These are phyloP conservation scores for Ellobium chinense DNA, from an alignment of 2,888 invertebrate species.

Conservation along the genomic window DNA sequence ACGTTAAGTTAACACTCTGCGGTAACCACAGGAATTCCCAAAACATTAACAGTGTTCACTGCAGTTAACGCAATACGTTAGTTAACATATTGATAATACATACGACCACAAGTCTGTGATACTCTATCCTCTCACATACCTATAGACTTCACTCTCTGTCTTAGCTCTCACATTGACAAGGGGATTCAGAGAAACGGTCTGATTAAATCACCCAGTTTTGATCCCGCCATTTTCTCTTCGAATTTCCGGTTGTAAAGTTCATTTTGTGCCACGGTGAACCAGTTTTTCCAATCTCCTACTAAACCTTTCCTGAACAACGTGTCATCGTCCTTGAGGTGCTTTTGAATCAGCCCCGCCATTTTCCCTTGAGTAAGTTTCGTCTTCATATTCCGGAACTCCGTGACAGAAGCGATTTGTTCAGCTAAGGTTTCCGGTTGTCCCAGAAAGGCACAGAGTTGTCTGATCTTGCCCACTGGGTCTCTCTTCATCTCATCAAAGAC, in stretches of 20 bases:
- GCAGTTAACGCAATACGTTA: too few species aligned
- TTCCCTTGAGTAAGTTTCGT: too few species aligned
- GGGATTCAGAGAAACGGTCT: too few species aligned
- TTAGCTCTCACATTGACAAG: too few species aligned
- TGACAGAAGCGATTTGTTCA: neutral
- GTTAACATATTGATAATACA: too few species aligned
- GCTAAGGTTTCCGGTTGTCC: neutral
- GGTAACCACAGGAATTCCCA: too few species aligned
- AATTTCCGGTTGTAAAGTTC: neutral
- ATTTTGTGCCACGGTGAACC: neutral
- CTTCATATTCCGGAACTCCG: neutral
- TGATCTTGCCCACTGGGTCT: neutral
- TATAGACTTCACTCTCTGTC: too few species aligned
- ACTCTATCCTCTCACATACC: too few species aligned
- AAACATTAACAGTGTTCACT: too few species aligned
- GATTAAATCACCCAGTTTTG: neutral
- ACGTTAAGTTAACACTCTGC: too few species aligned
- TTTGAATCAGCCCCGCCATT: neutral
- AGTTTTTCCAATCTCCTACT: neutral
- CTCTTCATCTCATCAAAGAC: neutral
- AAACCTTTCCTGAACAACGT: neutral
- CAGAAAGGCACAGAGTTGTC: neutral
- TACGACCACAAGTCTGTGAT: too few species aligned
- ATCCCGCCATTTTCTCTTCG: neutral
- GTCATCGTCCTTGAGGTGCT: neutral